Conservation (phyloP, 2,888 invertebrate species). For the Crepidodera aurea region DNA sequence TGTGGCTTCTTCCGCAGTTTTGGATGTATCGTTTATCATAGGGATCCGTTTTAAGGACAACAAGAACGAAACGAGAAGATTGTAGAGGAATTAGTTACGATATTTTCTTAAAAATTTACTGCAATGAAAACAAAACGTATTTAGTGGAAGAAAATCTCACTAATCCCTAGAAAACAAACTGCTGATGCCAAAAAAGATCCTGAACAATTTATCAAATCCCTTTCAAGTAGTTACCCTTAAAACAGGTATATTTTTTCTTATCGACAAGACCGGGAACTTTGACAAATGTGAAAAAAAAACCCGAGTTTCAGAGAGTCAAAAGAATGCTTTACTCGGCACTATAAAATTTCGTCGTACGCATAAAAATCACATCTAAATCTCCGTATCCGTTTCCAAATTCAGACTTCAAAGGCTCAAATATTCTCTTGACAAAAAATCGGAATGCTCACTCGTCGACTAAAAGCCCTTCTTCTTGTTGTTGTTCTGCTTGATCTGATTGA, state of each 20-base stretch:
- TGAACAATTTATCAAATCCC: too few species aligned
- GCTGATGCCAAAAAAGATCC: too few species aligned
- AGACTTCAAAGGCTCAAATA: constrained; percentile 35
- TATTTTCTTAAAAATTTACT: too few species aligned
- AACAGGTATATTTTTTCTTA: neutral
- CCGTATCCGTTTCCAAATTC: constrained; percentile 30
- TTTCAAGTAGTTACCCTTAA: neutral
- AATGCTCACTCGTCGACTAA: constrained; percentile 24
- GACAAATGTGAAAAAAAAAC: too few species aligned
- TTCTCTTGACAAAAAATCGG: constrained; percentile 17
- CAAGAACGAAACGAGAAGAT: neutral
- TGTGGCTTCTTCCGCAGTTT: constrained; percentile 31
- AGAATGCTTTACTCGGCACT: constrained; percentile 17
- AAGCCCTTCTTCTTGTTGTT: constrained; percentile 35
- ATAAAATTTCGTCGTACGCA: constrained; percentile 21
- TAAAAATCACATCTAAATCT: constrained; percentile 29
- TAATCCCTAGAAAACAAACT: too few species aligned
- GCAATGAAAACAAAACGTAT: too few species aligned
- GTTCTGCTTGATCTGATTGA: constrained; percentile 57
- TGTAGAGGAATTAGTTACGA: too few species aligned
- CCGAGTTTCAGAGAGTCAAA: neutral
- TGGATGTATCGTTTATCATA: neutral
- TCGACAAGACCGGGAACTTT: neutral
- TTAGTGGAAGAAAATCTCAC: too few species aligned
- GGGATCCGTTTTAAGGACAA: neutral